Base-by-base conservation (phyloP, 2,888 invertebrate species). In the Macrophya annulata region DNA sequence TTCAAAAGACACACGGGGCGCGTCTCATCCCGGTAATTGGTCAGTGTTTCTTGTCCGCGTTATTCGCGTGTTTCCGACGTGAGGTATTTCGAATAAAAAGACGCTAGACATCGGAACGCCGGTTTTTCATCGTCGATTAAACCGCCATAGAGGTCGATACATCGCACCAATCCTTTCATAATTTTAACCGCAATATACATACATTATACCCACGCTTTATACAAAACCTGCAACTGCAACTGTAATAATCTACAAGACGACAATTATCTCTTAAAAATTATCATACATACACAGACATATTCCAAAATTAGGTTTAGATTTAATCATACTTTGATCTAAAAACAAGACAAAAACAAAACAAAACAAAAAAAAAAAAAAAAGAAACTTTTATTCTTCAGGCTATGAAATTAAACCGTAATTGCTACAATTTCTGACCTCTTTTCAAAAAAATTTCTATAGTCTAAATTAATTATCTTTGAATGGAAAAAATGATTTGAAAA, bases 1-100 rank as follows among this genome's bases (percentile, higher is more conserved):
- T 45, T 43, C 17, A 72, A 37, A 48, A 21, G 72, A 40, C 48
- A 84, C 25, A 40, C n/a, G 43, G 43, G n/a, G 72, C 72, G 48
- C 65, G 21, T 90, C 90, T 89, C 89, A 88, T 88, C 89, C 86
- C 85, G 87, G 91, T 91, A 91, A 92, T 92, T 91, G 90, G 90
- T 91, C 90, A 51, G 6, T 31, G 83, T 89, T 92, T 92, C 90
- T 92, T 92, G 91, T 88, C 89, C 90, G 89, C 90, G 89, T 89
- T 88, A 83, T 83, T 83, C 68, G 65, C 83, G 68, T 62, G 83
- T 71, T 68, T 71, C 68, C 68, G 83, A 45, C 83, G 31, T n/a
- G n/a, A 68, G 83, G 83, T 48, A 83, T 83, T 81, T 59, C 83
- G 45, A 9, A 17, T 68, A 83, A 83, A 83, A 83, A 65, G 83